Evolutionary conservation across 1,140 invertebrate genomes (phyloP).

Genomic region (Brachionus manjavacas): DNA sequence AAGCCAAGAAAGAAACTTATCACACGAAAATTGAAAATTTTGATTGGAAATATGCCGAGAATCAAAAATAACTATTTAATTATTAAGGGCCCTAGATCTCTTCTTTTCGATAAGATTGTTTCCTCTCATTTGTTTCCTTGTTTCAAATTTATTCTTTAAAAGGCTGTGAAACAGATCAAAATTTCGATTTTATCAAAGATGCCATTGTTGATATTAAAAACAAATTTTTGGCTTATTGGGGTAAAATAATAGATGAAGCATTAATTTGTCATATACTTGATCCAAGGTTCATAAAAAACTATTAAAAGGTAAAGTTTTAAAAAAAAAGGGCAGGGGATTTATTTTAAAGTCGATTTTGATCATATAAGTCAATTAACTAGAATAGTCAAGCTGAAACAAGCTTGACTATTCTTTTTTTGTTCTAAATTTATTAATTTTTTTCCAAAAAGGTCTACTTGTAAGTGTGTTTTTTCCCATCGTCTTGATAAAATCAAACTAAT

Average conservation of each 20-base stretch:
- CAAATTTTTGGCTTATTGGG: background rate
- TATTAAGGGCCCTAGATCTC: too few species aligned
- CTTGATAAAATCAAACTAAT: too few species aligned
- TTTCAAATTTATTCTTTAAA: background rate
- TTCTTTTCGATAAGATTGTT: too few species aligned
- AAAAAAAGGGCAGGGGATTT: background rate
- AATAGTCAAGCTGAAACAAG: background rate
- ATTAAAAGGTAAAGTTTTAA: background rate
- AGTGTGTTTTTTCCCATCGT: too few species aligned
- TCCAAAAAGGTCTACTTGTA: too few species aligned
- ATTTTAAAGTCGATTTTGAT: background rate
- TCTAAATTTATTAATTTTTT: too few species aligned
- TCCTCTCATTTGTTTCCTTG: too few species aligned
- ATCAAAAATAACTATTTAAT: too few species aligned
- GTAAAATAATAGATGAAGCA: background rate
- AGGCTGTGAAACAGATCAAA: background rate
- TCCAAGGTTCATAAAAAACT: background rate
- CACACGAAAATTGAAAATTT: too few species aligned
- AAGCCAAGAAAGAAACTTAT: too few species aligned
- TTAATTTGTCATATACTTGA: slow-evolving; percentile 10
- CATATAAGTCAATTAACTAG: background rate
- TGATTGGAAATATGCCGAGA: too few species aligned
- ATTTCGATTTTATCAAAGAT: background rate
- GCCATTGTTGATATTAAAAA: background rate
- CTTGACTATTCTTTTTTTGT: too few species aligned